Percentiles rank a stretch among this genome's conserved stretches.
phyloP scores from a whole-genome alignment of 2,113 vertebrate genomes.

The Rattus norvegicus region DNA sequence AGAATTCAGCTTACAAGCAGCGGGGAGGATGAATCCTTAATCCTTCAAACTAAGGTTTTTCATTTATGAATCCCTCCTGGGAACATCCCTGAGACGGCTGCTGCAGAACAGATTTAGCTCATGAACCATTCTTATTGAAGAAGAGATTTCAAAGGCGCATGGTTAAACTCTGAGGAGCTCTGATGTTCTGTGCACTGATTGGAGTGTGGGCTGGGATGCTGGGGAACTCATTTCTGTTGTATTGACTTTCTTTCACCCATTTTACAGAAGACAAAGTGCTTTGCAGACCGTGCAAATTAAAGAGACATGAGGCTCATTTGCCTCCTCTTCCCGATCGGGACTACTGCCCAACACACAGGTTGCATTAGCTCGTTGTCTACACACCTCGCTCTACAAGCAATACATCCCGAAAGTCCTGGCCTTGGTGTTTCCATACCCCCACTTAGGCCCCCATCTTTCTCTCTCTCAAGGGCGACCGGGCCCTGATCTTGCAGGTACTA shows the following conservation, averaged over 20 bases:
- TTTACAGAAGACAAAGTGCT: constrained; percentile 36
- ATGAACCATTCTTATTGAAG: constrained; percentile 76
- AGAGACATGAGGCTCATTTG: not conserved
- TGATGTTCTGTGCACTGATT: constrained; percentile 23
- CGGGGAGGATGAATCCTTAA: constrained; percentile 62
- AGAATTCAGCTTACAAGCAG: constrained; percentile 18
- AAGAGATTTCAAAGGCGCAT: constrained; percentile 58
- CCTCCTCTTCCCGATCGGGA: not conserved
- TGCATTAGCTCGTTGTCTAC: not conserved
- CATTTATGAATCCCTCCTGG: constrained; percentile 62
- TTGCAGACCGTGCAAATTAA: not conserved
- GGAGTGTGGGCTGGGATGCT: not conserved
- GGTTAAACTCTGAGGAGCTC: constrained; percentile 28
- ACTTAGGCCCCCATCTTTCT: not conserved
- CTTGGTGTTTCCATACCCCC: fast-evolving
- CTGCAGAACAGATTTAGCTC: constrained; percentile 65
- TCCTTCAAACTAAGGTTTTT: constrained; percentile 64
- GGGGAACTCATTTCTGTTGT: constrained; percentile 33
- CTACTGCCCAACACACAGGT: not conserved
- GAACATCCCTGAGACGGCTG: not conserved
- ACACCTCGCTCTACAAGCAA: not conserved
- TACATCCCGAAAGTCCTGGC: fast-evolving
- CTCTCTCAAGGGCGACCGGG: not conserved
- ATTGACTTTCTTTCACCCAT: constrained; percentile 24
- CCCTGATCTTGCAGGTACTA: not conserved